Conservation (phyloP, 2,888 invertebrate genomes). For the Spilarctia lutea region DNA sequence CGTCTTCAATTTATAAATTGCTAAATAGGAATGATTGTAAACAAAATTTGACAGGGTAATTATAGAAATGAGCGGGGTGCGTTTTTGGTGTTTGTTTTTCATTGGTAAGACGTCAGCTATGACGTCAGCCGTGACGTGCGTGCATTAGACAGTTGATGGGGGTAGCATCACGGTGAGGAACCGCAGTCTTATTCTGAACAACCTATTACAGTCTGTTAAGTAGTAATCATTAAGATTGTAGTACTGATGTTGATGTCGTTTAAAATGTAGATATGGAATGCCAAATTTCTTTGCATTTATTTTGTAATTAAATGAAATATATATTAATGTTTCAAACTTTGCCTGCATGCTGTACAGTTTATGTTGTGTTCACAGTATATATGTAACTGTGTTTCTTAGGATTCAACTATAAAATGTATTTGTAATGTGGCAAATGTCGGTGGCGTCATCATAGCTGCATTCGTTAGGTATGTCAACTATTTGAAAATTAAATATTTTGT, state of each 20-base stretch:
- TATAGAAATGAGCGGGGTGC: constrained; percentile 44
- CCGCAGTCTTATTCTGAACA: constrained; percentile 46
- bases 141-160: constrained; percentile 81
- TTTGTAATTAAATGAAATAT: neutral
- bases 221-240: constrained; percentile 1
- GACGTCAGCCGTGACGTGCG: constrained; percentile 74
- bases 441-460: too few species aligned
- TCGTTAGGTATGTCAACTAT: too few species aligned
- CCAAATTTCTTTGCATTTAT: neutral
- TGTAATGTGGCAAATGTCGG: too few species aligned
- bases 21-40: constrained; percentile 42
- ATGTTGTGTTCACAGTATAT: too few species aligned
- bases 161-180: constrained; percentile 64
- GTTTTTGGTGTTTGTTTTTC: constrained; percentile 64
- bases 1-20: constrained; percentile 28
- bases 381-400: too few species aligned
- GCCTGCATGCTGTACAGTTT: too few species aligned
- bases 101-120: constrained; percentile 65
- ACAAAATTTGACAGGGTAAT: constrained; percentile 51
- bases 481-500: too few species aligned
- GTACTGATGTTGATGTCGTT: neutral
- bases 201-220: constrained; percentile 1
- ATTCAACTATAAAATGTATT: too few species aligned
- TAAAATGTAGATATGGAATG: neutral
- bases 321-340: too few species aligned